Percentiles rank a stretch among this genome's conserved stretches.
Conservation (phyloP, 2,888 invertebrate genomes). For the Nymphalis polychloros region DNA sequence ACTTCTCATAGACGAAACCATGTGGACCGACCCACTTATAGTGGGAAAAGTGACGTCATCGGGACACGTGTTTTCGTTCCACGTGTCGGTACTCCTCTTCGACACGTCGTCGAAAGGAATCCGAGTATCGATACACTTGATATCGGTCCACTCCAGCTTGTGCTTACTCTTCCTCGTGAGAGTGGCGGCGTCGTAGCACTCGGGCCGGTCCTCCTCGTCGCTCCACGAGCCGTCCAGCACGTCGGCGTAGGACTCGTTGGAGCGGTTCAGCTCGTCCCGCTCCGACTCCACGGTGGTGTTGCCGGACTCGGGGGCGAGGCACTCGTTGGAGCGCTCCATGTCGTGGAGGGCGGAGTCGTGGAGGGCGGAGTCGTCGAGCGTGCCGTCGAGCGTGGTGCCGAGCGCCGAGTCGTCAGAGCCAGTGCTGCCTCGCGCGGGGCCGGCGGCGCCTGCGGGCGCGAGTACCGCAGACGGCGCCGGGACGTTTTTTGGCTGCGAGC, state of each 20-base stretch:
- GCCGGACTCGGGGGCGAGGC: conserved; percentile 63
- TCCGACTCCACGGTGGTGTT: conserved; percentile 68
- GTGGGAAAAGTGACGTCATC: conserved; percentile 92
- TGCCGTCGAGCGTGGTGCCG: conserved; percentile 30
- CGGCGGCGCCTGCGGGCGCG: conserved; percentile 77
- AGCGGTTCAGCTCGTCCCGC: conserved; percentile 66
- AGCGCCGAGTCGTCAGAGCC: conserved; percentile 62
- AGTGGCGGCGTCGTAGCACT: conserved; percentile 44
- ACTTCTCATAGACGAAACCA: conserved; percentile 85
- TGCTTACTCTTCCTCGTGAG: conserved; percentile 49
- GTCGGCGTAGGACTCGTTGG: conserved; percentile 77
- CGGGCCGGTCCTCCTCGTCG: conserved; percentile 44
- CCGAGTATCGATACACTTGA: conserved; percentile 46
- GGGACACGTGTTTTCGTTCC: conserved; percentile 90
- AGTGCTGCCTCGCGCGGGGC: conserved; percentile 63
- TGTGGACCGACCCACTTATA: conserved; percentile 88
- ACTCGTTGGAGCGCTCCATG: conserved; percentile 71
- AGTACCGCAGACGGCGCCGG: conserved; percentile 86
- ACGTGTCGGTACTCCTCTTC: conserved; percentile 82
- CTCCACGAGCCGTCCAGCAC: conserved; percentile 71
- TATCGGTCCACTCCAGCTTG: conserved; percentile 63
- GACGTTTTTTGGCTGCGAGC: conserved; percentile 85
- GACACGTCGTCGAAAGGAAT: conserved; percentile 46
- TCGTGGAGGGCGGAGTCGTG: conserved; percentile 48
- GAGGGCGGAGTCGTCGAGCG: conserved; percentile 28